Evolutionary conservation across 2,888 invertebrate genomes (phyloP).

Genomic region (Andrena marginata): DNA sequence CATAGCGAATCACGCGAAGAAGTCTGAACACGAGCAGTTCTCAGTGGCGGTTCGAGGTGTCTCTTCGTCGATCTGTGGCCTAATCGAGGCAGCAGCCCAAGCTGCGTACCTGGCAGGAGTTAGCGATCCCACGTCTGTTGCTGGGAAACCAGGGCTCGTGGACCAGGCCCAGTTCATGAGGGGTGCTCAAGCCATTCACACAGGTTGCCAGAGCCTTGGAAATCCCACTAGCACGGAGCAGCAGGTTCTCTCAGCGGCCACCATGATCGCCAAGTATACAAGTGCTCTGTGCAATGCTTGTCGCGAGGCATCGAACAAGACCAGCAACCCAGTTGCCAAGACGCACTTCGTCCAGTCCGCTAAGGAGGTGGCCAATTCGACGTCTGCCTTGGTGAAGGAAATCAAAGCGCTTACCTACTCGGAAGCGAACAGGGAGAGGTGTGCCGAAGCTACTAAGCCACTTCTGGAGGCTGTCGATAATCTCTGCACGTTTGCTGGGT

Average conservation of each 20-base stretch:
- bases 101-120: constrained; percentile 98
- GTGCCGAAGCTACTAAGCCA: constrained; percentile 92
- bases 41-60: constrained; percentile 93
- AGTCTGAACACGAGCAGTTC: constrained; percentile 94
- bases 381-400: constrained; percentile 96
- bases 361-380: constrained; percentile 98
- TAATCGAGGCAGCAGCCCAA: constrained; percentile 97
- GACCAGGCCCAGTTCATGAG: constrained; percentile 95
- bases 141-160: constrained; percentile 95
- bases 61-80: constrained; percentile 94
- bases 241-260: constrained; percentile 95
- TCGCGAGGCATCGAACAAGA: constrained; percentile 95
- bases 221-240: constrained; percentile 91
- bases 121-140: constrained; percentile 95
- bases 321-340: constrained; percentile 96
- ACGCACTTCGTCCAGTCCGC: constrained; percentile 99
- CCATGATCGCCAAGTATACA: constrained; percentile 98
- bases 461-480: constrained; percentile 96
- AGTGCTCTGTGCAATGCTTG: constrained; percentile 98
- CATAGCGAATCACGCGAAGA: constrained; percentile 96
- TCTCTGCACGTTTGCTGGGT: constrained; percentile 94
- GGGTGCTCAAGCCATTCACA: constrained; percentile 95
- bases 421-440: constrained; percentile 90
- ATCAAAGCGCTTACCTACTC: constrained; percentile 96
- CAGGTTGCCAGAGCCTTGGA: constrained; percentile 93